Conservation (phyloP, 2,797 vertebrate species). For the Steatocranus sp. region DNA sequence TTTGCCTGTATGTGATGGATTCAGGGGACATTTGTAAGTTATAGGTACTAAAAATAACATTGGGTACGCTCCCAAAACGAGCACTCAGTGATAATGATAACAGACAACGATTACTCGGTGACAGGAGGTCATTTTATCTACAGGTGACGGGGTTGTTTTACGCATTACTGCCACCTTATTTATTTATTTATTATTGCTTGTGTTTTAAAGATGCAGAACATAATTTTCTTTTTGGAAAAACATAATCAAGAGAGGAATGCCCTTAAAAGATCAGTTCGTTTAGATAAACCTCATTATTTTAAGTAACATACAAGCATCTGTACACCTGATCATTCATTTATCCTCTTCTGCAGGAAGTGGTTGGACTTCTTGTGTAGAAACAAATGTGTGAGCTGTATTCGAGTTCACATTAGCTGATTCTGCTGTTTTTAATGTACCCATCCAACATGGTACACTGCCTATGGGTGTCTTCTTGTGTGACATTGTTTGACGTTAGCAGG, state of each 20-base stretch:
- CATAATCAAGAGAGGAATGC: background rate
- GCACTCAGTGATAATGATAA: background rate
- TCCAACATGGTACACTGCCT: background rate
- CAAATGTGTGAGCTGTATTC: background rate
- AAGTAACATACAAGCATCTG: background rate
- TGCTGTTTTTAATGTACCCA: background rate
- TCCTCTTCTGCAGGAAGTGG: background rate
- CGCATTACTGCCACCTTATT: background rate
- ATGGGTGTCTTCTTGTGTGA: background rate
- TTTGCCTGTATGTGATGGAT: background rate
- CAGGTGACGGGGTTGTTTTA: background rate
- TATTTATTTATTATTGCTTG: background rate
- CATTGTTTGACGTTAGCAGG: conserved; percentile 29
- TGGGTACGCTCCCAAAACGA: background rate
- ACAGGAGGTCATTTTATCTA: background rate
- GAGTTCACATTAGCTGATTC: background rate
- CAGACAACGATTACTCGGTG: background rate
- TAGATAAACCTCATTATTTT: background rate
- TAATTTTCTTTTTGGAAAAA: background rate
- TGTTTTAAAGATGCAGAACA: background rate
- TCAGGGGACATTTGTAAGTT: background rate
- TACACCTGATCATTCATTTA: background rate
- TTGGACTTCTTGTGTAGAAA: background rate
- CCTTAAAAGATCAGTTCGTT: background rate
- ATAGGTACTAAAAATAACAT: background rate